phyloP scores from a whole-genome alignment of 2,888 invertebrate genomes.

The Ornithoptera alexandrae region DNA sequence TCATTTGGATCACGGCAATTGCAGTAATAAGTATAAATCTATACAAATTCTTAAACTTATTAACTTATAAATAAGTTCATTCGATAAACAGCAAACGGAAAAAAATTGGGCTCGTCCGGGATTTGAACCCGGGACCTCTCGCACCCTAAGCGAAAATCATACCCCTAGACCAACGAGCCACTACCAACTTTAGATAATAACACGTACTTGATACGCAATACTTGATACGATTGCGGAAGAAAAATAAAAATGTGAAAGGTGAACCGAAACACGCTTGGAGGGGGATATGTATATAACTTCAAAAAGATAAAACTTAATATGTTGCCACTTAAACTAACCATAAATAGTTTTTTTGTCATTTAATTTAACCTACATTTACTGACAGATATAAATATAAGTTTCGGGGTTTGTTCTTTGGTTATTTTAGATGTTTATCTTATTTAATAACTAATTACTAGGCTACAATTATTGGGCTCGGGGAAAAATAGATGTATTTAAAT shows the following conservation, averaged over 20 bases:
- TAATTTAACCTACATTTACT: too few relatives aligned
- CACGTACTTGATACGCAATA: not conserved
- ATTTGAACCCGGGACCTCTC: conserved; percentile 82
- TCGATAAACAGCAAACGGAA: not conserved
- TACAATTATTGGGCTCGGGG: too few relatives aligned
- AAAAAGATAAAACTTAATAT: not conserved
- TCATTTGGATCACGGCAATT: too few relatives aligned
- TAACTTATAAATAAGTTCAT: too few relatives aligned
- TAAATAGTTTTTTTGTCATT: not conserved
- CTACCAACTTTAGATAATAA: not conserved
- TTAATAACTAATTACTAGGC: too few relatives aligned
- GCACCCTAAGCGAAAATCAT: conserved; percentile 81
- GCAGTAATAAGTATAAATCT: not conserved
- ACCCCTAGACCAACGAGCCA: conserved; percentile 81
- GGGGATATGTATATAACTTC: not conserved
- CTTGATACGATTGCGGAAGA: not conserved
- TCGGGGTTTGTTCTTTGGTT: too few relatives aligned
- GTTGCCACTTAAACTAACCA: not conserved
- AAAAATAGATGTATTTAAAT: too few relatives aligned
- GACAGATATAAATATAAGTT: too few relatives aligned
- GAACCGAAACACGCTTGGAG: not conserved
- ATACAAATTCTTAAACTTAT: not conserved
- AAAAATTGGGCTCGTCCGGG: conserved; percentile 75
- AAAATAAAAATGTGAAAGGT: not conserved
- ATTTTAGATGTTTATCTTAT: too few relatives aligned